Evolutionary conservation across 2,797 vertebrate genomes (phyloP).

Genomic region (Coranthus polyacanthus): DNA sequence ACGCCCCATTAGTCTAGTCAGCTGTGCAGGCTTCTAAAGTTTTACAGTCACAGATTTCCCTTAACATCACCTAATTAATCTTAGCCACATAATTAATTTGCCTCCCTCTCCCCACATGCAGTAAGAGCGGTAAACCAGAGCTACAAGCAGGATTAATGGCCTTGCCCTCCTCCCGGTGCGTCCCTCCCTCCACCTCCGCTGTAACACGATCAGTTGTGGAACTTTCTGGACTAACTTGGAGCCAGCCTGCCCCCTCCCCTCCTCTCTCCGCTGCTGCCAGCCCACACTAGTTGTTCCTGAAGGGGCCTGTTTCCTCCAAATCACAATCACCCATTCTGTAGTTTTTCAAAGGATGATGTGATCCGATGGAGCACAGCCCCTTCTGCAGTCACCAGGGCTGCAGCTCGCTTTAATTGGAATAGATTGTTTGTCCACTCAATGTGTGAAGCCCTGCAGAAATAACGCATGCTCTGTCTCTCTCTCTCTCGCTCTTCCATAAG

Average conservation of each 20-base stretch:
- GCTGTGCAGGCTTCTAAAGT: conserved; percentile 69
- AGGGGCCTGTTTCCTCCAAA: conserved; percentile 63
- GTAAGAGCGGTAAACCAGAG: conserved; percentile 55
- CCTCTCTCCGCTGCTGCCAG: conserved; percentile 27
- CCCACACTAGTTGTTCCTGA: conserved; percentile 65
- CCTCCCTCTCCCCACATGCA: conserved; percentile 58
- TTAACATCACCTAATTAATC: conserved; percentile 81
- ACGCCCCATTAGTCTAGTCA: conserved; percentile 77
- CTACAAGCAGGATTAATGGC: conserved; percentile 67
- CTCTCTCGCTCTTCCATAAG: conserved; percentile 21
- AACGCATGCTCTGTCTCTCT: conserved; percentile 55
- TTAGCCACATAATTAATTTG: conserved; percentile 75
- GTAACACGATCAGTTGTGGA: conserved; percentile 42
- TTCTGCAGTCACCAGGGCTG: conserved; percentile 64
- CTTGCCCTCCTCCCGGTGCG: conserved; percentile 29
- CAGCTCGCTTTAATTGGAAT: conserved; percentile 81
- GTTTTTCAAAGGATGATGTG: conserved; percentile 76
- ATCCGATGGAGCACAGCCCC: conserved; percentile 68
- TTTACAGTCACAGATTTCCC: conserved; percentile 77
- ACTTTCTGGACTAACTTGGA: conserved; percentile 61
- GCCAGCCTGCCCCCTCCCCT: conserved; percentile 9
- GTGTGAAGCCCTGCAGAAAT: conserved; percentile 77
- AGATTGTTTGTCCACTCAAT: conserved; percentile 79
- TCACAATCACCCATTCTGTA: conserved; percentile 68
- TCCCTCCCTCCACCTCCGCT: conserved; percentile 31